phyloP scores from a whole-genome alignment of 2,888 invertebrate species.

The Drosophila silvestris region DNA sequence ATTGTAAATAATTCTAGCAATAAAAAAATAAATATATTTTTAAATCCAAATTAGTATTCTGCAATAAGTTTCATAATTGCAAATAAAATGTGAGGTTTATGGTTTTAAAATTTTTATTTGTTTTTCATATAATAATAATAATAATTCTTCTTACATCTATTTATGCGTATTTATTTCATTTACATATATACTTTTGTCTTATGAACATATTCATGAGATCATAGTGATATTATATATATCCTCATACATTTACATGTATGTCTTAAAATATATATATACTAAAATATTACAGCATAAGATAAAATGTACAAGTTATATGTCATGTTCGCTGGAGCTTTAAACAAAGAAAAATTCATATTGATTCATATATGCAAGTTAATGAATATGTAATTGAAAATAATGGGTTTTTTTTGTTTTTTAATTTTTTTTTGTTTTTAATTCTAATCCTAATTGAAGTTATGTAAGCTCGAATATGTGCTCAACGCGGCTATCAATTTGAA shows the following conservation, averaged over 20 bases:
- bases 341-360: conserved; percentile 37
- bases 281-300: conserved; percentile 73
- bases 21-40: background rate
- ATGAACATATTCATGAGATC: conserved; percentile 85
- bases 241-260: background rate
- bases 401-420: background rate
- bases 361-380: conserved; percentile 27
- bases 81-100: background rate
- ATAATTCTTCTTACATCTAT: conserved; percentile 62
- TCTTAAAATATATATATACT: conserved; percentile 33
- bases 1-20: background rate
- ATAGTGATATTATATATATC: conserved; percentile 73
- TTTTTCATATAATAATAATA: conserved; percentile 49
- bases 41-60: background rate
- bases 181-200: conserved; percentile 74
- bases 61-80: background rate
- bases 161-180: conserved; percentile 66
- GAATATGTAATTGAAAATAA: conserved; percentile 41
- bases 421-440: conserved; percentile 8
- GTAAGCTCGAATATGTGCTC: conserved; percentile 42
- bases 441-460: conserved; percentile 34
- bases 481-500: conserved; percentile 41
- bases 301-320: conserved; percentile 70
- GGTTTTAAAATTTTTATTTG: conserved; percentile 48
- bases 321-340: conserved; percentile 26